Evolutionary conservation across 2,797 vertebrate species (phyloP).

Genomic region (Tympanoctomys barrerae): DNA sequence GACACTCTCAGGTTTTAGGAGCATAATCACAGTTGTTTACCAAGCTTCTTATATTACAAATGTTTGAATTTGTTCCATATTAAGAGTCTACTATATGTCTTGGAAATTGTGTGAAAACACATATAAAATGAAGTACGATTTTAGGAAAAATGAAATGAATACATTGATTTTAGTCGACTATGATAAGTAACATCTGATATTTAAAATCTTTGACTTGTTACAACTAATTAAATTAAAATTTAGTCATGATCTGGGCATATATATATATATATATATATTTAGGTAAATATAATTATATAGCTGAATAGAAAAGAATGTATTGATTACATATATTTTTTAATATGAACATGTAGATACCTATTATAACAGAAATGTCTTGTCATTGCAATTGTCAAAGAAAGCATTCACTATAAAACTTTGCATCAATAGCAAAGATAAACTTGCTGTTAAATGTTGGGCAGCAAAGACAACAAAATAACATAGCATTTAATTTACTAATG

Average conservation of each 20-base stretch:
- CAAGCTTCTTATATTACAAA: not conserved
- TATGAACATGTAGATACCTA: not conserved
- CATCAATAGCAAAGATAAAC: not conserved
- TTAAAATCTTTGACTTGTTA: slow-evolving; percentile 19
- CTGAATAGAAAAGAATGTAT: not conserved
- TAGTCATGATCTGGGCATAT: slow-evolving; percentile 13
- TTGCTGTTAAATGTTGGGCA: not conserved
- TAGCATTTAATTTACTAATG: not conserved
- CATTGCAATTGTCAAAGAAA: not conserved
- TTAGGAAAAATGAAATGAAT: slow-evolving; percentile 6
- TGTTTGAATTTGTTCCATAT: slow-evolving; percentile 25
- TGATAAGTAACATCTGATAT: not conserved
- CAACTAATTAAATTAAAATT: slow-evolving; percentile 10
- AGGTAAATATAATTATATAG: not conserved
- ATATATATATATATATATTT: not conserved
- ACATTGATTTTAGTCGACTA: not conserved
- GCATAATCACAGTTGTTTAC: not conserved
- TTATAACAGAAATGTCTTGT: not conserved
- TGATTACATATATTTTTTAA: slow-evolving; percentile 16
- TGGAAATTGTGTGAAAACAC: not conserved
- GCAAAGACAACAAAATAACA: slow-evolving; percentile 16
- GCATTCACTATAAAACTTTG: too few relatives aligned
- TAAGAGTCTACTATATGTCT: not conserved
- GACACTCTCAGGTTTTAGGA: not conserved
- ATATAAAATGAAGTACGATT: not conserved